Conservation (phyloP, 2,888 invertebrate species). For the Piscicola geometra region DNA sequence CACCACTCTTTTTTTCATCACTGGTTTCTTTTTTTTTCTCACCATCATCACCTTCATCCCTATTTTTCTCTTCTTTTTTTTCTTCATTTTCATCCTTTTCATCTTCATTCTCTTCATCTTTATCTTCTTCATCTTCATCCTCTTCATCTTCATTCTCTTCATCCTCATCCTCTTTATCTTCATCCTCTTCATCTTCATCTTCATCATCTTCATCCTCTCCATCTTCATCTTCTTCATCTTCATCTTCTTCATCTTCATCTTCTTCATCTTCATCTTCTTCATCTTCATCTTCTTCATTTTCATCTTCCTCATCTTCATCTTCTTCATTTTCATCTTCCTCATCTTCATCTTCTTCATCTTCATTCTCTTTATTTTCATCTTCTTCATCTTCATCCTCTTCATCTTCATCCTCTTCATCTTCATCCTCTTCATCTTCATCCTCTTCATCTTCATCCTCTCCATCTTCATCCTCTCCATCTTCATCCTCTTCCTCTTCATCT, state of each 20-base stretch:
- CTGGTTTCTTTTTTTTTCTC: neutral
- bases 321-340: neutral
- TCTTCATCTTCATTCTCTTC: neutral
- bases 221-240: neutral
- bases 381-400: neutral
- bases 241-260: neutral
- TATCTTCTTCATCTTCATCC: neutral
- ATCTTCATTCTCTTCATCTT: neutral
- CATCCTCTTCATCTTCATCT: neutral
- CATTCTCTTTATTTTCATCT: neutral
- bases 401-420: neutral
- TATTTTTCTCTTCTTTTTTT: neutral
- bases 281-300: neutral
- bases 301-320: neutral
- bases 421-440: neutral
- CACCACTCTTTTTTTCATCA: no score
- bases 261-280: neutral
- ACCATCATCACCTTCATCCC: neutral
- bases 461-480: neutral
- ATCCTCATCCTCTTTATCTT: neutral
- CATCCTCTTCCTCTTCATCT: neutral
- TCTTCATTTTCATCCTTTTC: neutral
- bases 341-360: neutral
- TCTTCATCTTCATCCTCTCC: neutral
- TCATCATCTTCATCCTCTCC: neutral